These are phyloP conservation scores for Drosophila varians DNA, from an alignment of 1,140 invertebrate species.

Conservation along the genomic window DNA sequence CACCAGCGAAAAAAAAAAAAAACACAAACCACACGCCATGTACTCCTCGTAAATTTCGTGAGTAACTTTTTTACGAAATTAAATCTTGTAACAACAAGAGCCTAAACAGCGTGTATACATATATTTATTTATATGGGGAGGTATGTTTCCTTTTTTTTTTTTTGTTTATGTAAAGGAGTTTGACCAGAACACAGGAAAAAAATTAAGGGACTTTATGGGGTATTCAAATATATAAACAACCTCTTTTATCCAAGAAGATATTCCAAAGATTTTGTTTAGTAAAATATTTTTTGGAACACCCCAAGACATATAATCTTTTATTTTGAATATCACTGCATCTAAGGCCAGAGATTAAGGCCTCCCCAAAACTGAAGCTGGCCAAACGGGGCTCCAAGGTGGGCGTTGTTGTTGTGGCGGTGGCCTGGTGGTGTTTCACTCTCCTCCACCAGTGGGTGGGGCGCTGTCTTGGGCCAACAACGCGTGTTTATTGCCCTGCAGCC, in stretches of 20 bases:
- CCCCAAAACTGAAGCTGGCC: conserved; percentile 64
- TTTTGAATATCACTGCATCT: conserved; percentile 33
- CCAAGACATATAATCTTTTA: too few species aligned
- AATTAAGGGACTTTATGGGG: background rate
- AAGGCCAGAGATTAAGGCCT: conserved; percentile 55
- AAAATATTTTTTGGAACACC: too few species aligned
- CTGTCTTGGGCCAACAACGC: conserved; percentile 71
- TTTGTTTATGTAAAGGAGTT: conserved; percentile 38
- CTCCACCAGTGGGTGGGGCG: conserved; percentile 39
- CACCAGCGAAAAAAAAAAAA: conserved; percentile 60
- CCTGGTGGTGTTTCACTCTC: background rate
- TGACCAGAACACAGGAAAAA: conserved; percentile 19
- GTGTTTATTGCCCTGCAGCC: conserved; percentile 74
- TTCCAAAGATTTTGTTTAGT: too few species aligned
- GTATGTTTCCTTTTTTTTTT: conserved; percentile 18
- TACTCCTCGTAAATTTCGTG: conserved; percentile 79
- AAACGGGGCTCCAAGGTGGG: conserved; percentile 43
- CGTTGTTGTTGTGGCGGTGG: conserved; percentile 25
- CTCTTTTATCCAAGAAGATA: background rate
- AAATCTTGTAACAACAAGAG: conserved; percentile 79
- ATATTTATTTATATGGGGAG: conserved; percentile 31
- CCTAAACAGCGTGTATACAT: conserved; percentile 36
- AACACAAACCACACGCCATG: conserved; percentile 74
- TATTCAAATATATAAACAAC: background rate
- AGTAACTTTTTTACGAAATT: conserved; percentile 83